Evolutionary conservation across 2,888 invertebrate species (phyloP).

Genomic region (Eilema griseolum): DNA sequence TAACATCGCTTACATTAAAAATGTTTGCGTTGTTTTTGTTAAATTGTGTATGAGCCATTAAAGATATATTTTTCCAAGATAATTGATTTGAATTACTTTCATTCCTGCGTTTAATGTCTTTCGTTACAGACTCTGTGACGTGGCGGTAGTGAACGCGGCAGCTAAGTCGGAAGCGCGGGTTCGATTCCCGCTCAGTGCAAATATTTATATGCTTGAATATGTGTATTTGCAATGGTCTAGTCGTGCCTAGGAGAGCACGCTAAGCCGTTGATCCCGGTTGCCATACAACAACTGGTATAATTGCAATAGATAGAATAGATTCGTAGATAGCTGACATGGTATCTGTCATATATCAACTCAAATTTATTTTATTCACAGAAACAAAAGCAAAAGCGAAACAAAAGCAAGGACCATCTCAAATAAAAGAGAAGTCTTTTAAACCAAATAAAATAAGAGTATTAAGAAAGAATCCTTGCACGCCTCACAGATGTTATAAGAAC

Average conservation of each 20-base stretch:
- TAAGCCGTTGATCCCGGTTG: no score
- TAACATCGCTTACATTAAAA: background rate
- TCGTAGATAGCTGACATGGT: background rate
- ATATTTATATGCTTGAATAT: no score
- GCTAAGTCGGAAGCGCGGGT: no score
- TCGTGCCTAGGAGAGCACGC: no score
- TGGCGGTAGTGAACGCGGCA: no score
- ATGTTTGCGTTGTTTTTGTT: background rate
- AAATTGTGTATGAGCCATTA: background rate
- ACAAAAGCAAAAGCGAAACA: background rate
- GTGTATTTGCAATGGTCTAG: no score
- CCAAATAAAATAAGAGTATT: background rate
- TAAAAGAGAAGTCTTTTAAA: background rate
- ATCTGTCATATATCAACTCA: background rate
- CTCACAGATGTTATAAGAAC: constrained; percentile 3
- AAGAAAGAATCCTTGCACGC: constrained; percentile 10
- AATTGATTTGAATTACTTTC: background rate
- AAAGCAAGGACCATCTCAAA: background rate
- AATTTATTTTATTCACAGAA: background rate
- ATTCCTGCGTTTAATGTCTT: background rate
- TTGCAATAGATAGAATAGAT: no score
- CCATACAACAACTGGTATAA: no score
- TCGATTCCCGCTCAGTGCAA: no score
- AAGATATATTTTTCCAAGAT: background rate
- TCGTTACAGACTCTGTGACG: no score